Evolutionary conservation across 1,140 invertebrate species (phyloP).

Genomic region (Ectropis grisescens): DNA sequence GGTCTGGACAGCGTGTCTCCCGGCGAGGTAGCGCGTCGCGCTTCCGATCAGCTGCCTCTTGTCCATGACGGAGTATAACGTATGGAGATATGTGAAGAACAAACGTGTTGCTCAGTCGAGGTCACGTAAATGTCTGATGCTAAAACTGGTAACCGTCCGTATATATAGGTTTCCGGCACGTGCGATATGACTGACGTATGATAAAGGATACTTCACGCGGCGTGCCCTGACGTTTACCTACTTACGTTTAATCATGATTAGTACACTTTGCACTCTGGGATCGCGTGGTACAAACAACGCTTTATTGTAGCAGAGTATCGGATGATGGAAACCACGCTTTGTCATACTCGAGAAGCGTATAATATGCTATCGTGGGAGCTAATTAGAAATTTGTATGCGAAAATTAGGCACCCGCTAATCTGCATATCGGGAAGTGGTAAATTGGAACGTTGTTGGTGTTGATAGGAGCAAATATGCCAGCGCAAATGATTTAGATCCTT

Average conservation of each 20-base stretch:
- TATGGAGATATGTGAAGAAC: not conserved
- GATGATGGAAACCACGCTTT: too few species aligned
- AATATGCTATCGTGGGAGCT: too few species aligned
- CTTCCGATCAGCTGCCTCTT: slow-evolving; percentile 71
- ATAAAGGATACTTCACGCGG: slow-evolving; percentile 15
- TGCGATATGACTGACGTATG: slow-evolving; percentile 18
- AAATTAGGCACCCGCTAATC: too few species aligned
- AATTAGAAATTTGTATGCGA: too few species aligned
- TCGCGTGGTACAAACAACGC: too few species aligned
- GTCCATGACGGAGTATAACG: slow-evolving; percentile 36
- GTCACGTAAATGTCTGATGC: slow-evolving; percentile 6
- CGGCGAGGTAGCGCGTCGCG: slow-evolving; percentile 77
- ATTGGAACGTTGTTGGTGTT: too few species aligned
- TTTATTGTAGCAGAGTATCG: too few species aligned
- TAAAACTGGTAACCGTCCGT: not conserved
- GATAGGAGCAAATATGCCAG: too few species aligned
- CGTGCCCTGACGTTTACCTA: slow-evolving; percentile 9
- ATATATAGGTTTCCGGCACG: slow-evolving; percentile 22
- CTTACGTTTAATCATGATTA: slow-evolving; percentile 9
- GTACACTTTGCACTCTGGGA: slow-evolving; percentile 44
- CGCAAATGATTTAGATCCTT: too few species aligned
- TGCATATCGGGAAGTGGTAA: too few species aligned
- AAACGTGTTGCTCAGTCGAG: slow-evolving; percentile 2
- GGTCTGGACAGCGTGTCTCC: slow-evolving; percentile 77
- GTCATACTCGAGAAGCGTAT: too few species aligned